Evolutionary conservation across 2,113 vertebrate species (phyloP), one percentile per base, ranked within the genome.

Genomic region (Procavia capensis): DNA sequence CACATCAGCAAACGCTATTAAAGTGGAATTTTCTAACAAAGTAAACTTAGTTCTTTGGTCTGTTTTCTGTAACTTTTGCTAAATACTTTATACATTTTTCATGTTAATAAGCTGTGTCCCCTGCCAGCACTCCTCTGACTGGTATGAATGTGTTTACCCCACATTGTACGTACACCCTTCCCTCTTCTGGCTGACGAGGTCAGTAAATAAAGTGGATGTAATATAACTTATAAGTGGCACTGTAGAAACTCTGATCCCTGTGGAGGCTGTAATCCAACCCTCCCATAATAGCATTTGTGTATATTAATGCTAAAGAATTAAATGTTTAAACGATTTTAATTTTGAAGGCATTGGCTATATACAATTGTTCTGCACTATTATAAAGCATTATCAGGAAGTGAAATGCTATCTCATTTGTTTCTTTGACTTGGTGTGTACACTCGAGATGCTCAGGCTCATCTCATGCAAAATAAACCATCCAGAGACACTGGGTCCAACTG

Each of bases 31-130:
- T 98, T 98, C 95, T 98, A 98, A 97, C 97, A 97, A 96, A 98
- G 97, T 93, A n/a, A 92, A 97, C 75, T 94, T 95, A 95, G 93
- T 96, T 97, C 94, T 98, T 98, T 97, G 97, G 97, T 98, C 97
- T 96, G 98, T 98, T 98, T 98, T 97, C 96, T 98, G 94, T 98
- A 98, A 95, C 96, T 98, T 98, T 98, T 98, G 97, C 98, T 98
- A 98, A 98, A 97, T 93, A 97, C 96, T 98, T 98, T 98, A 95
- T 98, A 97, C 97, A 98, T 98, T 98, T 98, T 95, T 98, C 98
- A 97, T 93, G 95, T 97, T 95, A 96, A 94, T 97, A 90, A 97
- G 87, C 94, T 2, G 88, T 97, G 96, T 98, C 96, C 98, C 98
- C 97, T 96, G 96, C 97, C 98, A 96, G 85, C 97, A 98, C 94